Evolutionary conservation across 2,888 invertebrate species (phyloP).

Genomic region (Trissonchulus sp.): DNA sequence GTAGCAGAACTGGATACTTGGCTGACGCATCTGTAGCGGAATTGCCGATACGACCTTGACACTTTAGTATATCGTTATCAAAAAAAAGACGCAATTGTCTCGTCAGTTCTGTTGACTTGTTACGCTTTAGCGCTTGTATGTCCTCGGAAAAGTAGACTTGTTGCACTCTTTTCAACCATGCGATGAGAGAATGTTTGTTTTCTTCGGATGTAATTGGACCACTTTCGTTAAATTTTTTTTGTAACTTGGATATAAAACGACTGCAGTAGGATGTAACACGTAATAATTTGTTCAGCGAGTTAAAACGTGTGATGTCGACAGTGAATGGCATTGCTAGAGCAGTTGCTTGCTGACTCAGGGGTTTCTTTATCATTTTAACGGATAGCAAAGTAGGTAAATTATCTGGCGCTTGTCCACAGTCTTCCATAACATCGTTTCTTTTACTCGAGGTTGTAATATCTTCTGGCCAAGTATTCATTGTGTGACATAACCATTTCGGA

Average conservation of each 20-base stretch:
- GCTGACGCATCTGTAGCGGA: neutral
- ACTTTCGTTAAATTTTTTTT: too few relatives aligned
- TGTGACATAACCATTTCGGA: constrained; percentile 1
- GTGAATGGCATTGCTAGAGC: neutral
- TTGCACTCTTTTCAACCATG: neutral
- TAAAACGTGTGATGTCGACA: constrained; percentile 17
- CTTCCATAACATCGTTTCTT: constrained; percentile 1
- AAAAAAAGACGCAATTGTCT: constrained; percentile 11
- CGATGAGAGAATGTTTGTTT: neutral
- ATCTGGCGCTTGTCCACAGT: constrained; percentile 19
- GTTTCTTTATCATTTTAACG: too few relatives aligned
- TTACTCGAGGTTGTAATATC: too few relatives aligned
- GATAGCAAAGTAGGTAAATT: too few relatives aligned
- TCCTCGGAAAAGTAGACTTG: neutral
- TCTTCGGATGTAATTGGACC: constrained; percentile 10
- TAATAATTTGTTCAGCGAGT: neutral
- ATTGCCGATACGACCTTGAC: constrained; percentile 13
- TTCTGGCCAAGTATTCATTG: constrained; percentile 19
- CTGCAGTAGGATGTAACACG: neutral
- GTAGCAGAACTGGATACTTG: constrained; percentile 12
- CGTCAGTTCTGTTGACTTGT: constrained; percentile 4
- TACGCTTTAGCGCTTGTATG: constrained; percentile 1
- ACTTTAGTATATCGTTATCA: constrained; percentile 17
- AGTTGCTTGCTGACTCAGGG: too few relatives aligned
- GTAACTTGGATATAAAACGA: constrained; percentile 2